These are phyloP conservation scores for Actinia tenebrosa DNA, from an alignment of 64 coral and sea anemone genomes.

Conservation along the genomic window DNA sequence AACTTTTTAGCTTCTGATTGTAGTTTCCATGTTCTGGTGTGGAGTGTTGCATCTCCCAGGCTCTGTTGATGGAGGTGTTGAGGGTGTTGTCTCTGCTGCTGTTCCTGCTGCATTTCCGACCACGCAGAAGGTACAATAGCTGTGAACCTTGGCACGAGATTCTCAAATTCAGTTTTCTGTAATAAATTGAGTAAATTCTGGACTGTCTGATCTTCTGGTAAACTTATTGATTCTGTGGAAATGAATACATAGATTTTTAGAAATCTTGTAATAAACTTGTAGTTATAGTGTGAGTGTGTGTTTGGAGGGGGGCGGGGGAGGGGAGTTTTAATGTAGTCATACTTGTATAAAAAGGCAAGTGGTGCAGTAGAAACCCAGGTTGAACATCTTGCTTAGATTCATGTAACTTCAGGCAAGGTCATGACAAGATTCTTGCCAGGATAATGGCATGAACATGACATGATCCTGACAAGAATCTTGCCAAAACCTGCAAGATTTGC, in stretches of 20 bases:
- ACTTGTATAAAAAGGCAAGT: too few relatives aligned
- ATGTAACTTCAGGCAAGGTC: too few relatives aligned
- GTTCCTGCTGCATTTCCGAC: constrained; percentile 93
- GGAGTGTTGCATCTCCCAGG: constrained; percentile 71
- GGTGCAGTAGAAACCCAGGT: too few relatives aligned
- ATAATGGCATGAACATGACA: too few relatives aligned
- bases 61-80: constrained; percentile 85
- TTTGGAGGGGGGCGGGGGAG: too few relatives aligned
- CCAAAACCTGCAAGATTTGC: too few relatives aligned
- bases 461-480: too few relatives aligned
- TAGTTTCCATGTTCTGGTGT: constrained; percentile 93
- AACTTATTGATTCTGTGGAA: constrained; percentile 23
- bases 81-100: constrained; percentile 78
- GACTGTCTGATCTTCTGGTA: constrained; percentile 46
- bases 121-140: constrained; percentile 83
- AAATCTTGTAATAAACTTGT: background rate
- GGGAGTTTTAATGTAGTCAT: too few relatives aligned
- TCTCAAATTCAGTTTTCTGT: constrained; percentile 93
- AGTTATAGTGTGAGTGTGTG: too few relatives aligned
- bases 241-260: background rate
- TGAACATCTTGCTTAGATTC: too few relatives aligned
- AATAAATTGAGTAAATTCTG: constrained; percentile 43
- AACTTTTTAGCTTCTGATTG: constrained; percentile 55
- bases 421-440: too few relatives aligned
- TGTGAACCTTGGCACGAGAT: constrained; percentile 80